phyloP scores from a whole-genome alignment of 1,140 invertebrate genomes.

The Himalopsyche phryganea region DNA sequence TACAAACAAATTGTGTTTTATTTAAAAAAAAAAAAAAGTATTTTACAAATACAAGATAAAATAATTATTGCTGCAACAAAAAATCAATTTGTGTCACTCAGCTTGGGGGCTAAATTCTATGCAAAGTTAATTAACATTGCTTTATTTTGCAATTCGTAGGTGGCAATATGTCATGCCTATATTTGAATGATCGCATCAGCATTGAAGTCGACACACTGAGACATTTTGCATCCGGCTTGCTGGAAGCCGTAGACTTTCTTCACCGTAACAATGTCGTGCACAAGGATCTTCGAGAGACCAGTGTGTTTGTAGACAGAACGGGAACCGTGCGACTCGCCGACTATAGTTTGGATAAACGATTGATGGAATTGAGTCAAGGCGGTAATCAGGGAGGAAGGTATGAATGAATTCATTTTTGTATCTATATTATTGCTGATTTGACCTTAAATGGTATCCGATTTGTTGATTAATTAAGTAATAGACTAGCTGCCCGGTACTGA shows the following conservation, averaged over 20 bases:
- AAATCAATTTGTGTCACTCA: no score
- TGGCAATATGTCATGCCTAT: slow-evolving; percentile 52
- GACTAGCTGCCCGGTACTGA: no score
- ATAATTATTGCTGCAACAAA: no score
- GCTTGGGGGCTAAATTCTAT: no score
- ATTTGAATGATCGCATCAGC: slow-evolving; percentile 51
- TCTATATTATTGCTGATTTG: no score
- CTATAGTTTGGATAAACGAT: slow-evolving; percentile 61
- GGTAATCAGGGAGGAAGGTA: slow-evolving; percentile 17
- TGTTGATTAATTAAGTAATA: no score
- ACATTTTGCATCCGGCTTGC: slow-evolving; percentile 48
- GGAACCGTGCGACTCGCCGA: slow-evolving; percentile 62
- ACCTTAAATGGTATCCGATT: no score
- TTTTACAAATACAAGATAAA: no score
- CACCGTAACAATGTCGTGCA: slow-evolving; percentile 77
- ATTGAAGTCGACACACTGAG: slow-evolving; percentile 55
- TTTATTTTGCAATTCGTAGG: slow-evolving; percentile 34
- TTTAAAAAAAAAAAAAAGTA: no score
- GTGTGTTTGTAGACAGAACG: slow-evolving; percentile 61
- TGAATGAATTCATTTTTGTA: no score
- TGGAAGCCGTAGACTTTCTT: slow-evolving; percentile 66
- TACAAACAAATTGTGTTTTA: no score
- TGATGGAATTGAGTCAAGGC: slow-evolving; percentile 26
- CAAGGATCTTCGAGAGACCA: slow-evolving; percentile 65
- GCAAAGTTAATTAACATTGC: no score